phyloP scores from a whole-genome alignment of 92 coral and sea anemone genomes.

The Parazoanthus atlanticus region DNA sequence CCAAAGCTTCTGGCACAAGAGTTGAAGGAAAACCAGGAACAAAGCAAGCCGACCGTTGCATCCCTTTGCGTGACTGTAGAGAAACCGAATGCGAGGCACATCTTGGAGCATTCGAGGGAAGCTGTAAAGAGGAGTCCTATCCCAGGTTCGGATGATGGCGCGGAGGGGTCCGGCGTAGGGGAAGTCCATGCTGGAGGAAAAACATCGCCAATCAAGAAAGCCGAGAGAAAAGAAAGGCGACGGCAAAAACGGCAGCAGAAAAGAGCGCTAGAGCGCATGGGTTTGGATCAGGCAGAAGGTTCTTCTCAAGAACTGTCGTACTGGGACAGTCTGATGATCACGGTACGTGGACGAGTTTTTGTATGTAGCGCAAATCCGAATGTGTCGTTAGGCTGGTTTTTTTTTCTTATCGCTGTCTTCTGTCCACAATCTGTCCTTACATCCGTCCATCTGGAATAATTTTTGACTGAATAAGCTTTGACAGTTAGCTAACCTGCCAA shows the following conservation, averaged over 20 bases:
- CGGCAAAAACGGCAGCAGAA: constrained; percentile 22
- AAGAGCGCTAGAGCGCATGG: constrained; percentile 16
- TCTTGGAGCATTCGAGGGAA: neutral
- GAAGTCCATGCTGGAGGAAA: neutral
- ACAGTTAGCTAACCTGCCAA: too few species aligned
- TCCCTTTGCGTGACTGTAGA: neutral
- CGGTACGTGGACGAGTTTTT: neutral
- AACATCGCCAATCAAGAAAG: constrained; percentile 16
- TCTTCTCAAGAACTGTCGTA: neutral
- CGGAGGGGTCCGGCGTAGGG: neutral
- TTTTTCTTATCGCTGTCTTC: too few species aligned
- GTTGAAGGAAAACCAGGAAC: neutral
- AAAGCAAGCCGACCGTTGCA: neutral
- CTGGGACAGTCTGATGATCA: neutral
- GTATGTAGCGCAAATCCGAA: neutral
- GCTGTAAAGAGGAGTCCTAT: neutral
- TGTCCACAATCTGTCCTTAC: too few species aligned
- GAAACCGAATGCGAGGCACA: neutral
- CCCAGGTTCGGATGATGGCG: neutral
- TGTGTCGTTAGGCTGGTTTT: neutral
- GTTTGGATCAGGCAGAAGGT: neutral
- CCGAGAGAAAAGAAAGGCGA: constrained; percentile 18
- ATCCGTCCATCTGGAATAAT: too few species aligned
- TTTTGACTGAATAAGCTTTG: too few species aligned
- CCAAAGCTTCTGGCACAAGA: neutral